Conservation (phyloP, 1,140 invertebrate species). For the Micrasema minimum region DNA sequence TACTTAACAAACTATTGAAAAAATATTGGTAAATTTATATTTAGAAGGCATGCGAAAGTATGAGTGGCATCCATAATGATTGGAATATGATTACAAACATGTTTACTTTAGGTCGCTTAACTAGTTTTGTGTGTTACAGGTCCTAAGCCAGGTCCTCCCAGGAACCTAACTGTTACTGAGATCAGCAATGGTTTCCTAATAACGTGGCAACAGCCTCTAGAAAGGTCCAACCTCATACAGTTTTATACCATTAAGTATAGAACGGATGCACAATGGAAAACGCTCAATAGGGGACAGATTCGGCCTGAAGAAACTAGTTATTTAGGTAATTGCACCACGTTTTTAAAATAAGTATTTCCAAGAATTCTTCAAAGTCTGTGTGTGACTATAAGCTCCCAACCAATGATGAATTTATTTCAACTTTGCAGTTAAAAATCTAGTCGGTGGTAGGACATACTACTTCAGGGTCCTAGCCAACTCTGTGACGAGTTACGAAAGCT, state of each 20-base stretch:
- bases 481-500: slow-evolving; percentile 82
- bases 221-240: slow-evolving; percentile 81
- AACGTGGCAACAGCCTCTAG: slow-evolving; percentile 86
- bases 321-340: slow-evolving; percentile 69
- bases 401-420: too few species aligned
- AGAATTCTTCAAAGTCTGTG: too few species aligned
- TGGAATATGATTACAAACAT: neutral
- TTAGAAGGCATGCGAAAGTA: too few species aligned
- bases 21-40: too few species aligned
- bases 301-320: slow-evolving; percentile 88
- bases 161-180: slow-evolving; percentile 88
- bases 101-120: slow-evolving; percentile 7
- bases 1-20: too few species aligned
- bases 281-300: slow-evolving; percentile 86
- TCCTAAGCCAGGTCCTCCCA: slow-evolving; percentile 86
- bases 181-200: slow-evolving; percentile 88
- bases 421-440: slow-evolving; percentile 85
- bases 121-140: slow-evolving; percentile 67
- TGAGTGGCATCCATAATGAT: too few species aligned
- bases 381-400: too few species aligned
- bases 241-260: slow-evolving; percentile 93
- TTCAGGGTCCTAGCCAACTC: slow-evolving; percentile 91
- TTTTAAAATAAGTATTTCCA: too few species aligned
- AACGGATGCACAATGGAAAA: slow-evolving; percentile 87
- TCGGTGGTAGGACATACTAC: slow-evolving; percentile 88